Evolutionary conservation across 1,140 invertebrate species (phyloP).

Genomic region (Apis florea): DNA sequence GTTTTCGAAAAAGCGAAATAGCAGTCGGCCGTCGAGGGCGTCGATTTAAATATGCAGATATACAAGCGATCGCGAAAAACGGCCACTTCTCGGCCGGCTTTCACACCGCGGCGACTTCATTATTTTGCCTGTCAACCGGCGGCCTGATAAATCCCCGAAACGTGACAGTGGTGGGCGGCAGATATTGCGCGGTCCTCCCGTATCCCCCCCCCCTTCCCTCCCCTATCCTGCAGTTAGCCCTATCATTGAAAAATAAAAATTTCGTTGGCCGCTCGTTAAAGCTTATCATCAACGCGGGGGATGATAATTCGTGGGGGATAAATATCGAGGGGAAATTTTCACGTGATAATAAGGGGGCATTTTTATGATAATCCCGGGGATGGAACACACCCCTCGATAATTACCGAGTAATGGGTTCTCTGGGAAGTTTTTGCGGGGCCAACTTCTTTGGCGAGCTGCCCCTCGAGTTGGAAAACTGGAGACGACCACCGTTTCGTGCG

Average conservation of each 20-base stretch:
- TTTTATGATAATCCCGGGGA: slow-evolving; percentile 25
- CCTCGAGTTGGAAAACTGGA: not conserved
- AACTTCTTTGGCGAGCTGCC: slow-evolving; percentile 24
- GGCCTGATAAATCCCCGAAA: slow-evolving; percentile 36
- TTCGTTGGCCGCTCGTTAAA: slow-evolving; percentile 3
- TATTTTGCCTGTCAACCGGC: slow-evolving; percentile 38
- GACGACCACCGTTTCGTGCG: not conserved
- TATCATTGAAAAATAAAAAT: slow-evolving; percentile 31
- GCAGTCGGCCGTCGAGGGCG: not conserved
- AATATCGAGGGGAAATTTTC: not conserved
- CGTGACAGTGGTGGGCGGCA: slow-evolving; percentile 11
- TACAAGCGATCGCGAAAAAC: not conserved
- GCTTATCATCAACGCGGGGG: slow-evolving; percentile 33
- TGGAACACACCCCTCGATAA: not conserved
- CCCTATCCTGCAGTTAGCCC: too few species aligned
- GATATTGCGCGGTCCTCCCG: slow-evolving; percentile 35
- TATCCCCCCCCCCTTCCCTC: too few species aligned
- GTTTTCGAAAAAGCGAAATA: slow-evolving; percentile 4
- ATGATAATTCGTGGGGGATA: not conserved
- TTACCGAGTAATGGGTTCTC: slow-evolving; percentile 28
- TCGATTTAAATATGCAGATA: slow-evolving; percentile 22
- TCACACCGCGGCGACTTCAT: slow-evolving; percentile 26
- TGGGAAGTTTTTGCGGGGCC: slow-evolving; percentile 4
- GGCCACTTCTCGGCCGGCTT: not conserved
- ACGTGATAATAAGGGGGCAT: slow-evolving; percentile 28